Base-by-base conservation (phyloP, 1,140 invertebrate genomes). In the Drosophila funebris region DNA sequence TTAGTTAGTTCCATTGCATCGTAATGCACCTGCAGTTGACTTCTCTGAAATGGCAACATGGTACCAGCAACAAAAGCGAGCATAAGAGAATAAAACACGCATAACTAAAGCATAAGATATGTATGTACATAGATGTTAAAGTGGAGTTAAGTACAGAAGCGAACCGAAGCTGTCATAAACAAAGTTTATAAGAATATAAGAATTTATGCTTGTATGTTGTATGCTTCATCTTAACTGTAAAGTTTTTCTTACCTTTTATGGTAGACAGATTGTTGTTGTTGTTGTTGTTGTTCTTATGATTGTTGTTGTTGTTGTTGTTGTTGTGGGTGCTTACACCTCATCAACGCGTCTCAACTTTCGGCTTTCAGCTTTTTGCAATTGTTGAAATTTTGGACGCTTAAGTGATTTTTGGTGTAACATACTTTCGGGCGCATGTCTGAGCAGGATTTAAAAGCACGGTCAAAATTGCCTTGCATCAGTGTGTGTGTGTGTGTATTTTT, bases 321-420 rank as follows among this genome's bases (percentile, higher is more conserved):
- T 13, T 53, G 18, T 5, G 46, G 52, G 56, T 11, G 33, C 73
- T 64, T 66, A 60, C 78, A 74, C 69, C 74, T 81, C 73, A 81
- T 78, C 73, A 82, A 69, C 69, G 33, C 33, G 33, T 13, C 13
- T 4, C 11, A 36, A 36, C 11, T 36, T 36, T 36, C 33, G 33
- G 73, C 73, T 81, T 76, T 48, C 36, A 43, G 33, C 27, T 57
- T 44, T 57, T 66, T 77, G 70, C 61, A 57, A 46, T 56, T 71
- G 60, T 73, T 43, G 48, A 76, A 72, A 85, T 77, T 81, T 81
- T 78, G 29, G 69, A 68, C 74, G 66, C 82, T 78, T 87, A 85
- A 85, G 81, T 85, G 81, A 85, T 85, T 85, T 85, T 75, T 76
- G 56, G 62, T 85, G 81, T 85, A 81, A 81, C 76, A 60, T 52